Evolutionary conservation across 2,113 vertebrate species (phyloP), one percentile per base, ranked within the genome.

Genomic region (Eulacestoma nigropectus): DNA sequence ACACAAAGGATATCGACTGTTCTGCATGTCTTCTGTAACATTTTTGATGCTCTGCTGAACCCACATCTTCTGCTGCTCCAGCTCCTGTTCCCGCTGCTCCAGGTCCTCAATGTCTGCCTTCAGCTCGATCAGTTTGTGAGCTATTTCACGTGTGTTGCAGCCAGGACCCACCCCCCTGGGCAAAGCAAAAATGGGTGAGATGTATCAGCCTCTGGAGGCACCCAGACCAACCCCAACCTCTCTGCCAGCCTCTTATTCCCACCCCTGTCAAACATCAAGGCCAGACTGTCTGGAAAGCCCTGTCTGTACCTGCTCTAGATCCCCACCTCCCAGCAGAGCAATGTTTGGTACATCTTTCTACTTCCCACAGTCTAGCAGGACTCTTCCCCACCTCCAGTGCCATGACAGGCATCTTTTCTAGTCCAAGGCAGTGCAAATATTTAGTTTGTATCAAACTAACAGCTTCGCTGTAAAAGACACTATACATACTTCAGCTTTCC

Each of bases 1-100:
- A 32, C 84, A 47, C 77, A 95, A 98, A 99, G 99, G 99, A 99
- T 99, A 99, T 99, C 98, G 98, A 96, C 98, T 99, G 97, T 99
- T 99, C 95, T 99, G 98, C 20, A 99, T 99, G 26, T 99, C 99
- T 39, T 99, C 99, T 1, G 99, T 99, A 78, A 99, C 99, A 0
- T 99, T 99, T 95, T 98, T 99, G 98, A 99, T 99, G 98, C 99
- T 99, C 96, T 99, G 99, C 87, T 99, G 99, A 88, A 99, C 99
- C 99, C 99, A 99, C 97, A 99, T 98, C 95, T 98, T 99, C 98
- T 99, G 99, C 98, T 99, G 99, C 97, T 99, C 99, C 98, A 99
- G 98, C 95, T 99, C 99, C 52, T 98, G 98, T 35, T 99, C 99
- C 81, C 99, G 97, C 64, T 98, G 96, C 84, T 99, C 99, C 96